A percentile compares a stretch with the other conserved stretches of the same genome.
These are phyloP conservation scores for Sylvicola cinctus DNA, from an alignment of 2,888 invertebrate species.

Conservation along the genomic window DNA sequence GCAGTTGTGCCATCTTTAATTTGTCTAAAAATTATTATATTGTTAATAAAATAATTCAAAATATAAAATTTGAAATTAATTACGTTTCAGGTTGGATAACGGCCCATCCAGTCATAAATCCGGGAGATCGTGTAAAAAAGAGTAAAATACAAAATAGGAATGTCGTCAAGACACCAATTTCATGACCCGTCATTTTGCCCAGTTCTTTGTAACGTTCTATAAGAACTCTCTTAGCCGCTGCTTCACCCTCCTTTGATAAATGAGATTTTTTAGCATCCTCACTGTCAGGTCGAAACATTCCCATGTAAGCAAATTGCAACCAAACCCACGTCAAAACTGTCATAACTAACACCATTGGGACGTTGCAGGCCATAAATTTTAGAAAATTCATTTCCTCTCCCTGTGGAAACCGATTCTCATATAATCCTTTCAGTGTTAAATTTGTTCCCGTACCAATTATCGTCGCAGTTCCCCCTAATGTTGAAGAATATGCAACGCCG, in stretches of 20 bases:
- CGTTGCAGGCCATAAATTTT: conserved; percentile 58
- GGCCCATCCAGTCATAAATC: conserved; percentile 66
- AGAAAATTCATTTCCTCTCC: conserved; percentile 45
- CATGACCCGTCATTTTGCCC: conserved; percentile 58
- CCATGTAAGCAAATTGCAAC: conserved; percentile 53
- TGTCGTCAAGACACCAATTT: conserved; percentile 45
- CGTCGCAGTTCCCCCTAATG: conserved; percentile 53
- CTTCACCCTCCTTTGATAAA: conserved; percentile 32
- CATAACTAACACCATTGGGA: conserved; percentile 54
- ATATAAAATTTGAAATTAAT: too few relatives aligned
- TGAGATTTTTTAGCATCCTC: conserved; percentile 32
- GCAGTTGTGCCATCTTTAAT: conserved; percentile 56
- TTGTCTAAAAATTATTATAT: conserved; percentile 25
- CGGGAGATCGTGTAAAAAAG: conserved; percentile 68
- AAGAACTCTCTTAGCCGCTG: conserved; percentile 42
- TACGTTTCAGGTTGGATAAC: too few relatives aligned
- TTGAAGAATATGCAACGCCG: conserved; percentile 52
- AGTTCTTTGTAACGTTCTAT: conserved; percentile 44
- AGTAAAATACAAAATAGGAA: too few relatives aligned
- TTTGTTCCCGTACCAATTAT: conserved; percentile 62
- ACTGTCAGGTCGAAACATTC: conserved; percentile 34
- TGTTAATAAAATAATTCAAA: too few relatives aligned
- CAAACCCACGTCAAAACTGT: conserved; percentile 48
- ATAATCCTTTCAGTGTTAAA: conserved; percentile 56
- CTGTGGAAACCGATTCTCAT: conserved; percentile 37